Evolutionary conservation across 2,797 vertebrate species (phyloP).

Genomic region (Hydrolagus colliei): DNA sequence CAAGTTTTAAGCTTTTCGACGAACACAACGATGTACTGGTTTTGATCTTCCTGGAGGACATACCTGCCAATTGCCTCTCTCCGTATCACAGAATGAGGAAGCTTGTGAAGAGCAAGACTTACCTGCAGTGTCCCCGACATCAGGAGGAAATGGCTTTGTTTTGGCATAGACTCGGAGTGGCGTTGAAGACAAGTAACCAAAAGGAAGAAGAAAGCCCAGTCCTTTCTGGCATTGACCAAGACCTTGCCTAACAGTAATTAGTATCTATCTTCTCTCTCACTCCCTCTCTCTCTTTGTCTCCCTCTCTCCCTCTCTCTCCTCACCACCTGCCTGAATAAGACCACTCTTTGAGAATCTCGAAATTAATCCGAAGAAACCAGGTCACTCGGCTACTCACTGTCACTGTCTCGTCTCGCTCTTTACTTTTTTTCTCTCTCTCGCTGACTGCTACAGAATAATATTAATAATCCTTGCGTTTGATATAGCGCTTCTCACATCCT

Average conservation of each 20-base stretch:
- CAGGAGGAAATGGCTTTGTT: slow-evolving; percentile 45
- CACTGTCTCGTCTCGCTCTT: too few relatives aligned
- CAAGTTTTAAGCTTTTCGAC: slow-evolving; percentile 61
- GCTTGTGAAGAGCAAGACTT: slow-evolving; percentile 55
- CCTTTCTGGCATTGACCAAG: slow-evolving; percentile 27
- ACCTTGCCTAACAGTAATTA: not conserved
- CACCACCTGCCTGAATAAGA: too few relatives aligned
- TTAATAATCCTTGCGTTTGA: too few relatives aligned
- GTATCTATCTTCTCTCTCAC: too few relatives aligned
- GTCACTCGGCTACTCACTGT: too few relatives aligned
- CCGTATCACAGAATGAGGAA: slow-evolving; percentile 58
- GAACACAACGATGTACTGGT: slow-evolving; percentile 60
- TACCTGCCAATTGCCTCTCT: slow-evolving; percentile 48
- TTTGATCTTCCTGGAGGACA: slow-evolving; percentile 58
- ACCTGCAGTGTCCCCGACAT: slow-evolving; percentile 55
- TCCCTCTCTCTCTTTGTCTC: too few relatives aligned
- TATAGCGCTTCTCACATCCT: too few relatives aligned
- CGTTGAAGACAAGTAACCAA: slow-evolving; percentile 39
- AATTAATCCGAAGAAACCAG: too few relatives aligned
- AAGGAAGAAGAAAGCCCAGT: slow-evolving; percentile 14
- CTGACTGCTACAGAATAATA: too few relatives aligned
- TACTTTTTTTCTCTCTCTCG: too few relatives aligned
- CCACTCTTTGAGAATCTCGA: too few relatives aligned
- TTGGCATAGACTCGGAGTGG: slow-evolving; percentile 58
- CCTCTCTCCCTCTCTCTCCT: too few relatives aligned